Conservation (phyloP, 2,113 vertebrate species). For the Saccopteryx bilineata region DNA sequence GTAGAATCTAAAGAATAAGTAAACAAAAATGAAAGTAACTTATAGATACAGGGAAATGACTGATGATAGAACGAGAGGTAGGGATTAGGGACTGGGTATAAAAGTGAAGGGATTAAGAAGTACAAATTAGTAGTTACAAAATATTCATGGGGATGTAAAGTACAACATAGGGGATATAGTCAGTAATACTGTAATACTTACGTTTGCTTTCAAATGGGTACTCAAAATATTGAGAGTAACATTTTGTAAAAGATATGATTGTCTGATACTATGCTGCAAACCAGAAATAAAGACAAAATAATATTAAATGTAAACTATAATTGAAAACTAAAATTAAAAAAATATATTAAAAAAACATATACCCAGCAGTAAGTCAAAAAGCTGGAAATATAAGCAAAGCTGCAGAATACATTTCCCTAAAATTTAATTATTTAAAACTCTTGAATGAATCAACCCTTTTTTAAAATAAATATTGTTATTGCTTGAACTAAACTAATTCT, state of each 20-base stretch:
- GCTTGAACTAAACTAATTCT: constrained; percentile 12
- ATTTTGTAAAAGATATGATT: too few species aligned
- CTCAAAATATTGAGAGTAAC: too few species aligned
- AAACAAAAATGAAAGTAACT: neutral
- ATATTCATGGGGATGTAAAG: too few species aligned
- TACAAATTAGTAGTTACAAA: too few species aligned
- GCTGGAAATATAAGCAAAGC: neutral
- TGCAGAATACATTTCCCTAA: neutral
- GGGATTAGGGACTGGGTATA: too few species aligned
- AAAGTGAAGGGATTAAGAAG: too few species aligned
- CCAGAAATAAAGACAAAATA: neutral
- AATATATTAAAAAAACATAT: neutral
- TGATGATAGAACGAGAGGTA: too few species aligned
- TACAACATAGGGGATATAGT: too few species aligned
- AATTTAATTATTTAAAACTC: neutral
- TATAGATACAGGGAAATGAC: too few species aligned
- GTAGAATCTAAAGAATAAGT: neutral
- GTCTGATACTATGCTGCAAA: too few species aligned
- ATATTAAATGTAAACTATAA: neutral
- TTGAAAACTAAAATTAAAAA: neutral
- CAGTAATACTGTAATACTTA: too few species aligned
- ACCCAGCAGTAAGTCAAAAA: constrained; percentile 26
- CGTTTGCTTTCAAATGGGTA: too few species aligned
- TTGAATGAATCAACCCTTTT: neutral
- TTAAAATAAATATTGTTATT: constrained; percentile 50